Evolutionary conservation across 2,113 vertebrate genomes (phyloP).

Genomic region (Colistium nudipinnis): DNA sequence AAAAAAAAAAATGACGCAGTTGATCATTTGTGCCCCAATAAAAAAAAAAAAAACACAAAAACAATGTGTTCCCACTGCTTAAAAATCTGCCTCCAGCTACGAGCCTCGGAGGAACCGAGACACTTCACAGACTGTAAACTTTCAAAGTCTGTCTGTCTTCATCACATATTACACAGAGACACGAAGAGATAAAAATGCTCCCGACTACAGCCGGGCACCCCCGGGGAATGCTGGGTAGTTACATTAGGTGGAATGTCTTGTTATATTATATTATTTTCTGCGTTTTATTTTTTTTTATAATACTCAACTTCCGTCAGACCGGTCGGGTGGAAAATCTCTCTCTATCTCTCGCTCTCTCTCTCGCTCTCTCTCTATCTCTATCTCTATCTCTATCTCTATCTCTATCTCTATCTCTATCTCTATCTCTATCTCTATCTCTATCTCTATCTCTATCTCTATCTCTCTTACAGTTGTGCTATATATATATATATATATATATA

Average conservation of each 20-base stretch:
- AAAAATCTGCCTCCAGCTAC: conserved; percentile 1
- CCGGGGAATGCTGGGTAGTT: background rate
- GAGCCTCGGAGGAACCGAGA: conserved; percentile 11
- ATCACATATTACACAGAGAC: conserved; percentile 4
- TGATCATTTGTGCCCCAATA: conserved; percentile 24
- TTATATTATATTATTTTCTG: conserved; percentile 29
- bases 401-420: conserved; percentile 27
- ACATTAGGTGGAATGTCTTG: conserved; percentile 10
- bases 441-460: too few relatives aligned
- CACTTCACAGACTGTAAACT: conserved; percentile 9
- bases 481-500: background rate
- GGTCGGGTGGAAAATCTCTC: conserved; percentile 58
- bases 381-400: conserved; percentile 5
- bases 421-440: conserved; percentile 8
- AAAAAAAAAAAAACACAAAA: background rate
- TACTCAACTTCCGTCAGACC: conserved; percentile 57
- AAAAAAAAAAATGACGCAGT: conserved; percentile 8
- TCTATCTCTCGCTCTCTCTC: conserved; percentile 27
- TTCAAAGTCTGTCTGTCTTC: conserved; percentile 18
- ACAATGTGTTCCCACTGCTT: conserved; percentile 15
- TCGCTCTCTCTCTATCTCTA: conserved; percentile 27
- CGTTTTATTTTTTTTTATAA: too few relatives aligned
- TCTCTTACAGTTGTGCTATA: background rate
- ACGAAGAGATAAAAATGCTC: background rate
- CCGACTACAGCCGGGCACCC: background rate